Base-by-base conservation (phyloP, 2,113 vertebrate species). In the Thermophis baileyi region DNA sequence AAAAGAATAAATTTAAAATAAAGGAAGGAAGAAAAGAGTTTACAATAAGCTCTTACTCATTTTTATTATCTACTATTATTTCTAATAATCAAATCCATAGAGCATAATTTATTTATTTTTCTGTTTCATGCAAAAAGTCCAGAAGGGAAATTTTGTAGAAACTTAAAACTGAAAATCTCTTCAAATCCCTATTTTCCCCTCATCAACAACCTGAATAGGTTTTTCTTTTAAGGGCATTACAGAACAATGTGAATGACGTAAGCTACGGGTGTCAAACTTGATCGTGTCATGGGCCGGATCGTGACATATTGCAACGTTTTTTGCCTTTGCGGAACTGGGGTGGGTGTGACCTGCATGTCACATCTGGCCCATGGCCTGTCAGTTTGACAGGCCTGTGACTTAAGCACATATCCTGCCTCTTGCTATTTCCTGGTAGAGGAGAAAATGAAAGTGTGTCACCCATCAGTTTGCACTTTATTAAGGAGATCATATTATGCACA, bases 301-400 rank as follows among this genome's bases (percentile, higher is more conserved):
- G 0, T 27, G 55, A 9, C 2, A 0, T 25, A 57, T 27, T 0
- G 0, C 54, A 57, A 25, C 1, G 8, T 25, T 27, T 55, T 27
- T 57, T 10, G 55, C 55, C 24, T 57, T 57, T 57, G 55, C 1
- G 2, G 55, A 57, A 24, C 24, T 20, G 18, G 18, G 18, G 16
- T 20, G 18, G 24, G 22, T 3, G 3, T 57, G 55, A 8, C 55
- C 24, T 57, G 55, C 8, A 27, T 1, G 24, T 57, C 8, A 25
- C 24, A 3, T 57, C 24, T 57, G 2, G 22, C 6, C 22, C 54
- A 2, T 57, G 54, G 2, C 22, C 54, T 6, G 7, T 24, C 55
- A 57, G 24, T 57, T 57, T 57, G 55, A 57, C 7, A 27, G 55
- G 24, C 55, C 24, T 57, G 8, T 57, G 54, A 57, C 24, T 27